These are phyloP conservation scores for Eulemur coronatus DNA, from an alignment of 2,797 vertebrate genomes.

Conservation along the genomic window DNA sequence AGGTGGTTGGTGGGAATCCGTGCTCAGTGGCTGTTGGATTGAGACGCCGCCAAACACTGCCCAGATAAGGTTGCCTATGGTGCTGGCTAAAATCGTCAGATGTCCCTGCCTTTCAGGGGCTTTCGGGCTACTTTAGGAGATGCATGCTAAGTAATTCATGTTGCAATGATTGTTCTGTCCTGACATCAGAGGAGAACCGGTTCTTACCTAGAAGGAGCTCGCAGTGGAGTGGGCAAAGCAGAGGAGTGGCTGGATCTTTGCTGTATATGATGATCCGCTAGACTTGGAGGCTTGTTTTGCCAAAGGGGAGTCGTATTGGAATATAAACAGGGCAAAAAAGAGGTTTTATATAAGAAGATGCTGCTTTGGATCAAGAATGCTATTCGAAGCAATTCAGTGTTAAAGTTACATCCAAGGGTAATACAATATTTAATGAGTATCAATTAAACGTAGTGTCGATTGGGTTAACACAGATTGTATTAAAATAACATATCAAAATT, in stretches of 20 bases:
- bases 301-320: too few relatives aligned
- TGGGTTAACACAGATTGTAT: too few relatives aligned
- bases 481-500: too few relatives aligned
- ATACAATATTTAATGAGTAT: too few relatives aligned
- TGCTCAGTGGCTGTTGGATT: not conserved
- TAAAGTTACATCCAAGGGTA: too few relatives aligned
- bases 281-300: too few relatives aligned
- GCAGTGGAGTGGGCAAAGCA: not conserved
- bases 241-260: not conserved
- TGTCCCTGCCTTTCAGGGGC: too few relatives aligned
- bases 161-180: not conserved
- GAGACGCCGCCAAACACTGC: not conserved
- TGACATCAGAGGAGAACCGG: not conserved
- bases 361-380: not conserved
- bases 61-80: too few relatives aligned
- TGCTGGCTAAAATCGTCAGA: too few relatives aligned
- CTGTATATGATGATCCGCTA: not conserved
- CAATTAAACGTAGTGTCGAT: too few relatives aligned
- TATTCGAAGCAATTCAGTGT: too few relatives aligned
- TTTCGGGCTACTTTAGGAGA: not conserved
- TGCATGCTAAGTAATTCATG: not conserved
- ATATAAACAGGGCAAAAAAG: not conserved
- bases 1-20: too few relatives aligned
- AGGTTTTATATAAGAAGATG: not conserved
- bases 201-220: not conserved